phyloP scores from a whole-genome alignment of 2,797 vertebrate species.

The Spea hammondii region DNA sequence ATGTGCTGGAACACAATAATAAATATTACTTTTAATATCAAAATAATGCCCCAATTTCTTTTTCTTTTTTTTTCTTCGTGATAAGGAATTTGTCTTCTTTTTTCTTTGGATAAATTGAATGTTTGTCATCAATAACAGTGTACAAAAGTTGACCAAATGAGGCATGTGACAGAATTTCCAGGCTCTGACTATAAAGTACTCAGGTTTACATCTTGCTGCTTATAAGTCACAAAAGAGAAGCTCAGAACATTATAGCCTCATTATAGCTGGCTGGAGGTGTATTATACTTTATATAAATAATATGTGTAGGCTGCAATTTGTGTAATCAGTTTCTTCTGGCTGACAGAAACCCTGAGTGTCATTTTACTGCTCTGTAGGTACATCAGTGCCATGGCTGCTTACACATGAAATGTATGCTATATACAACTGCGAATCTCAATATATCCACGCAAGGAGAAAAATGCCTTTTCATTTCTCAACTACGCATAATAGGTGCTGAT shows the following conservation, averaged over 20 bases:
- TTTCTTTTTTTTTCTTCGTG: too few species aligned
- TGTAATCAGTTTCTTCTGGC: constrained; percentile 35
- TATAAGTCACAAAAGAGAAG: constrained; percentile 26
- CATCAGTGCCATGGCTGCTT: not conserved
- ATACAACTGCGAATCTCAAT: not conserved
- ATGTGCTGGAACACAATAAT: too few species aligned
- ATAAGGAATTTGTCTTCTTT: too few species aligned
- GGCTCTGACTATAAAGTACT: constrained; percentile 25
- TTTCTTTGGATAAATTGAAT: too few species aligned
- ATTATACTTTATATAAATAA: constrained; percentile 45
- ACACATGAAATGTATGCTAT: constrained; percentile 27
- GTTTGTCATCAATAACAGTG: too few species aligned
- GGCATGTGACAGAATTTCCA: constrained; percentile 27
- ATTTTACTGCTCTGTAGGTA: constrained; percentile 22
- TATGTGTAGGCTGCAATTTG: constrained; percentile 39
- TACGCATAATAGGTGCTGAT: not conserved
- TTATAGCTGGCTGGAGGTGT: constrained; percentile 41
- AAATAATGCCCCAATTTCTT: too few species aligned
- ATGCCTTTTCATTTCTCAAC: not conserved
- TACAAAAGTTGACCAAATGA: constrained; percentile 37
- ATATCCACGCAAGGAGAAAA: not conserved
- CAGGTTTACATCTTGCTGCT: constrained; percentile 33
- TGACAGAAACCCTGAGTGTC: constrained; percentile 37
- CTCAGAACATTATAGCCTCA: constrained; percentile 34
- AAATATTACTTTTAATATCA: too few species aligned